These are phyloP conservation scores for Epirrhoe alternata DNA, from an alignment of 2,888 invertebrate genomes.

Conservation along the genomic window DNA sequence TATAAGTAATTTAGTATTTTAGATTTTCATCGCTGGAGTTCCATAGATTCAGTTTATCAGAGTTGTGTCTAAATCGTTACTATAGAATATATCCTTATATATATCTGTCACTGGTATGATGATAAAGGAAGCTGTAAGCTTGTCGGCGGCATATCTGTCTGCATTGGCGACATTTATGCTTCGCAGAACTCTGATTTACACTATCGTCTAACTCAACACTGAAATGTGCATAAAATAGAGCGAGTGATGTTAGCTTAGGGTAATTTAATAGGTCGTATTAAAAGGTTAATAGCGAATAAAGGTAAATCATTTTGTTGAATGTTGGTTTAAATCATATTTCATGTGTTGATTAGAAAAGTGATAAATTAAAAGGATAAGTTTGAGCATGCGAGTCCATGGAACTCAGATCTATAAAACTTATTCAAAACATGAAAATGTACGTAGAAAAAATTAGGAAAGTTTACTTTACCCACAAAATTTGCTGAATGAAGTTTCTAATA, in stretches of 20 bases:
- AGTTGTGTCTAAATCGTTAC: slow-evolving; percentile 11
- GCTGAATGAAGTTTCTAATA: too few species aligned
- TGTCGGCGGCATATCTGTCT: slow-evolving; percentile 31
- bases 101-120: slow-evolving; percentile 29
- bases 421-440: too few species aligned
- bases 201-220: slow-evolving; percentile 27
- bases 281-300: slow-evolving; percentile 1
- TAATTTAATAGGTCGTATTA: slow-evolving; percentile 12
- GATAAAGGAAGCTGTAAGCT: slow-evolving; percentile 35
- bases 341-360: neutral
- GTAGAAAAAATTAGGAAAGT: too few species aligned
- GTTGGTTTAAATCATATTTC: slow-evolving; percentile 1
- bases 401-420: neutral
- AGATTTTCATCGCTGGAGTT: neutral
- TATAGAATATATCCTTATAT: slow-evolving; percentile 10
- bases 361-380: neutral
- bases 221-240: slow-evolving; percentile 31
- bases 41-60: slow-evolving; percentile 4
- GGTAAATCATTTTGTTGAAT: slow-evolving; percentile 8
- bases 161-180: slow-evolving; percentile 36
- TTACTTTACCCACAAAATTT: too few species aligned
- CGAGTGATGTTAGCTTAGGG: slow-evolving; percentile 20
- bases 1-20: too few species aligned
- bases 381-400: neutral
- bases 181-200: slow-evolving; percentile 39